Conservation (phyloP, 2,888 invertebrate genomes). For the Parnassius smintheus region DNA sequence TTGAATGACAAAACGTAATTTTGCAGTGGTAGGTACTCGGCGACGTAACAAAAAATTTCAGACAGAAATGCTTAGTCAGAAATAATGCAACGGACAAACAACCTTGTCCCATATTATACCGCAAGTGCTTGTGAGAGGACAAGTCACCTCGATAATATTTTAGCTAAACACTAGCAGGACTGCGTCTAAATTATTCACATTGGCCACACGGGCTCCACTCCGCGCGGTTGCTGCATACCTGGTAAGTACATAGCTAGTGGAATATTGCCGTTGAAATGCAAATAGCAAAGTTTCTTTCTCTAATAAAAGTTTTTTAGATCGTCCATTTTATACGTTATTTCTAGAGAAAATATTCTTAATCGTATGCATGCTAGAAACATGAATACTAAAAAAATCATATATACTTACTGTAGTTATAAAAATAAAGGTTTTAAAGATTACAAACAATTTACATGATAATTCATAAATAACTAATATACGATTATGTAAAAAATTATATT, state of each 20-base stretch:
- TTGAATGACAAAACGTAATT: no score
- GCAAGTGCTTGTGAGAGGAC: constrained; percentile 26
- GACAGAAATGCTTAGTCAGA: constrained; percentile 24
- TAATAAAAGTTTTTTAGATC: constrained; percentile 20
- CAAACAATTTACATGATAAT: no score
- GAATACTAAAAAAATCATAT: neutral
- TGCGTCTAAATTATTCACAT: constrained; percentile 52
- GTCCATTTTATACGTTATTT: neutral
- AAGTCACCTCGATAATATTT: constrained; percentile 25
- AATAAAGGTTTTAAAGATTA: no score
- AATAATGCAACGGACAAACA: constrained; percentile 32
- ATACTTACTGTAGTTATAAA: no score
- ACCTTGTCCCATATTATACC: constrained; percentile 43
- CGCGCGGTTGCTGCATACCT: constrained; percentile 36
- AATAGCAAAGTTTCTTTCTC: constrained; percentile 23
- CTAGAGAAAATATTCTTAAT: constrained; percentile 4
- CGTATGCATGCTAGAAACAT: neutral
- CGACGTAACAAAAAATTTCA: neutral
- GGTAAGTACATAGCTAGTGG: constrained; percentile 38
- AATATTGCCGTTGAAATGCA: constrained; percentile 21
- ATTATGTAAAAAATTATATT: no score
- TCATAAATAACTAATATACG: no score
- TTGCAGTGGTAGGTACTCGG: no score
- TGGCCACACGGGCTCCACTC: constrained; percentile 31
- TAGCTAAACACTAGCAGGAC: constrained; percentile 28